Conservation (phyloP, 2,888 invertebrate genomes). For the Agonopterix alstromeriana region DNA sequence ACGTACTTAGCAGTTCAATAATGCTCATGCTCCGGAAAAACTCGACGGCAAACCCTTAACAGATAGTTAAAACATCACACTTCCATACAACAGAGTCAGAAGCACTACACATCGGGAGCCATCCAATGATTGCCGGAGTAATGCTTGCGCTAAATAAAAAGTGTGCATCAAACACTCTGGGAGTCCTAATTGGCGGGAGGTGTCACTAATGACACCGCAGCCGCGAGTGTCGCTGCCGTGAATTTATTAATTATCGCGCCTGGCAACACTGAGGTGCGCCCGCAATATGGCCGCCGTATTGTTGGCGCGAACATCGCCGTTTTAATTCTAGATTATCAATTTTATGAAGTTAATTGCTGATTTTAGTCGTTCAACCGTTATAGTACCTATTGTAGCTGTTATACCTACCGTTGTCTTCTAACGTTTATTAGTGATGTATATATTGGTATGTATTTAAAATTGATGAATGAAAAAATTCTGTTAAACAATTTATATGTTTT, state of each 20-base stretch:
- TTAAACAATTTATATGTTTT: too few relatives aligned
- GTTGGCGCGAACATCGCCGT: slow-evolving; percentile 40
- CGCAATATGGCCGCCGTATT: slow-evolving; percentile 67
- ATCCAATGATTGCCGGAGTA: slow-evolving; percentile 70
- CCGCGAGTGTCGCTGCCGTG: slow-evolving; percentile 48
- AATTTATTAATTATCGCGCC: slow-evolving; percentile 74
- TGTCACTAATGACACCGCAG: slow-evolving; percentile 67
- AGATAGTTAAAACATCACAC: slow-evolving; percentile 3
- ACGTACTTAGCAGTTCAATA: too few relatives aligned
- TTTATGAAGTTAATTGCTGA: background rate
- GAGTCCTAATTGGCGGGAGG: slow-evolving; percentile 73
- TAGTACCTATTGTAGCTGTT: too few relatives aligned
- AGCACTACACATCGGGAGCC: slow-evolving; percentile 42
- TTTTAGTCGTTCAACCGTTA: background rate
- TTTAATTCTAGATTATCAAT: slow-evolving; percentile 32
- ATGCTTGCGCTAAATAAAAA: slow-evolving; percentile 71
- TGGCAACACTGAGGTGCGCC: slow-evolving; percentile 63
- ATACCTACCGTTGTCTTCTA: too few relatives aligned
- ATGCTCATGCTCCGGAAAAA: too few relatives aligned
- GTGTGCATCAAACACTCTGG: slow-evolving; percentile 66
- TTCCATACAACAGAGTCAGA: slow-evolving; percentile 30
- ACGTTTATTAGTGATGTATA: too few relatives aligned
- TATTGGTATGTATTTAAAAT: too few relatives aligned
- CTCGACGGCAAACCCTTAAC: background rate
- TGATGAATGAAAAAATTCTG: too few relatives aligned